Percentiles rank a stretch among this genome's conserved stretches.
Conservation (phyloP, 2,113 vertebrate genomes). For the Hyaena hyaena region DNA sequence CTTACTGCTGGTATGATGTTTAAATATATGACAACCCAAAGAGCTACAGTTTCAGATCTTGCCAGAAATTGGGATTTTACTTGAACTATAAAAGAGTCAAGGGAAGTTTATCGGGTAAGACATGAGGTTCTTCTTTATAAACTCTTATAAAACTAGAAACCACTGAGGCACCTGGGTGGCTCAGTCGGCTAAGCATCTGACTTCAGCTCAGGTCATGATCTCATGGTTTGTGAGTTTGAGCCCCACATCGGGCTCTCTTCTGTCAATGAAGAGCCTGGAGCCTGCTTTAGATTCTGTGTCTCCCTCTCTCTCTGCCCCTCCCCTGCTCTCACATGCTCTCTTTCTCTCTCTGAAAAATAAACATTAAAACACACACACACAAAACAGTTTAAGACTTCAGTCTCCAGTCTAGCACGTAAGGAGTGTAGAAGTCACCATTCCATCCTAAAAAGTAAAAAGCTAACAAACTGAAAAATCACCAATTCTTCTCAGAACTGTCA, state of each 20-base stretch:
- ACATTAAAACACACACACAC: no score
- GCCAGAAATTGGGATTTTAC: conserved; percentile 23
- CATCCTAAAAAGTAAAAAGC: background rate
- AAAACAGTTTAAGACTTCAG: background rate
- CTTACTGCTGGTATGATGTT: background rate
- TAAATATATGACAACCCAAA: conserved; percentile 25
- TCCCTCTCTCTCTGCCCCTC: no score
- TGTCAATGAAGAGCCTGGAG: no score
- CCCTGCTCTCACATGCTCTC: no score
- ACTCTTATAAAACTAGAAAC: background rate
- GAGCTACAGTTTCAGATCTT: background rate
- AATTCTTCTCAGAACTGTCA: background rate
- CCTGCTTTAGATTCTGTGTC: no score
- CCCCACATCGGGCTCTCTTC: no score
- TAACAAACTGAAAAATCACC: background rate
- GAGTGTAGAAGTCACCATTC: background rate
- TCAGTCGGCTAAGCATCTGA: no score
- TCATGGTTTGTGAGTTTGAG: no score
- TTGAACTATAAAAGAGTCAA: background rate
- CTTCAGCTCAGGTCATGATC: no score
- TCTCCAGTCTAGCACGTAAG: background rate
- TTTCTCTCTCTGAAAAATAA: no score
- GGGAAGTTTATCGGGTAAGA: background rate
- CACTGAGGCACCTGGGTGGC: no score
- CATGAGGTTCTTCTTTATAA: background rate